These are phyloP conservation scores for Drosophila greeni DNA, from an alignment of 2,888 invertebrate species.

Conservation along the genomic window DNA sequence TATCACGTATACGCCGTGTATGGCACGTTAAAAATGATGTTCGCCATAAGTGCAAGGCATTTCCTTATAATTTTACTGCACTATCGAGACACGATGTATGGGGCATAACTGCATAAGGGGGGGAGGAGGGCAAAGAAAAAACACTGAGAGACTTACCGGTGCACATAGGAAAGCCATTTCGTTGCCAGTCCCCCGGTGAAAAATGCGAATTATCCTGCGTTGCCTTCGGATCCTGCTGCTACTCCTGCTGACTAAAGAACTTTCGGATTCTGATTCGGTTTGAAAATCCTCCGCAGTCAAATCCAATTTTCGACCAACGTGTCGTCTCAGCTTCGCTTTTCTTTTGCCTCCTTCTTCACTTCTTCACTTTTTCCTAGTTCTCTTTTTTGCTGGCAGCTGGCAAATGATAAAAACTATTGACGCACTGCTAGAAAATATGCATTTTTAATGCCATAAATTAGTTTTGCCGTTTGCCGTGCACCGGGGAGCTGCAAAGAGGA, in stretches of 20 bases:
- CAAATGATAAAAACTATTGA: constrained; percentile 68
- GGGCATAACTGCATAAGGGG: not conserved
- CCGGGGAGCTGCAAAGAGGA: constrained; percentile 41
- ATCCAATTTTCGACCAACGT: constrained; percentile 61
- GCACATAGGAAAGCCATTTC: constrained; percentile 71
- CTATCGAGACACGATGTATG: constrained; percentile 30
- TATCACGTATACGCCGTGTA: constrained; percentile 51
- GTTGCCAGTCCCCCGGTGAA: constrained; percentile 65
- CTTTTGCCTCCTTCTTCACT: not conserved
- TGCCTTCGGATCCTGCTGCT: constrained; percentile 9
- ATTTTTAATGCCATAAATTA: constrained; percentile 74
- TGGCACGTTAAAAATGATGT: constrained; percentile 38
- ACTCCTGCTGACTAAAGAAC: constrained; percentile 36
- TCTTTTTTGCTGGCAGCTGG: constrained; percentile 44
- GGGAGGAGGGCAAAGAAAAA: not conserved
- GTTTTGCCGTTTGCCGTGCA: constrained; percentile 64
- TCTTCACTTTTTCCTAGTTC: constrained; percentile 3
- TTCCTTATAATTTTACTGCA: constrained; percentile 38
- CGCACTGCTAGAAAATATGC: constrained; percentile 74
- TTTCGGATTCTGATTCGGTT: constrained; percentile 25
- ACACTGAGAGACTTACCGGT: constrained; percentile 52
- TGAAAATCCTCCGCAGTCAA: constrained; percentile 52
- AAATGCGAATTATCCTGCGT: constrained; percentile 62
- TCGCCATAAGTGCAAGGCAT: constrained; percentile 34
- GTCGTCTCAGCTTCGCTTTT: constrained; percentile 32